Conservation (phyloP, 2,888 invertebrate species). For the Diplolepis rosae region DNA sequence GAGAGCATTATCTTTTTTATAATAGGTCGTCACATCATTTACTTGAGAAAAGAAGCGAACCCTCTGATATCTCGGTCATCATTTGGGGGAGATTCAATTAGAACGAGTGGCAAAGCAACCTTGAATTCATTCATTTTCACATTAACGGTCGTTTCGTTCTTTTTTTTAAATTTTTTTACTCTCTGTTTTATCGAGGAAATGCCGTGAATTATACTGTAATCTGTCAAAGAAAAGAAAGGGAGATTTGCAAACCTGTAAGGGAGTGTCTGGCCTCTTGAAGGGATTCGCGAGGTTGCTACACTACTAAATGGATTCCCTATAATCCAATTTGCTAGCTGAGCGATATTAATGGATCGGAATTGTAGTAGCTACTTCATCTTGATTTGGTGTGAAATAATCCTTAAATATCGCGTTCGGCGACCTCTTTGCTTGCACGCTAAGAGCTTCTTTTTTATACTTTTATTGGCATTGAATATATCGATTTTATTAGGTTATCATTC, state of each 20-base stretch:
- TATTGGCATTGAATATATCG: constrained; percentile 5
- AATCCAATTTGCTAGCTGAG: constrained; percentile 63
- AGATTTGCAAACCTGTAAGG: constrained; percentile 41
- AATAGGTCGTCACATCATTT: background rate
- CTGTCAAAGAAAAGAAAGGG: constrained; percentile 53
- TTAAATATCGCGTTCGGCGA: constrained; percentile 57
- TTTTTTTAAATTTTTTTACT: constrained; percentile 1
- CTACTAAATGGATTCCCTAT: constrained; percentile 61
- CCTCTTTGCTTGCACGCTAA: background rate
- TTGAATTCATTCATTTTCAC: constrained; percentile 39
- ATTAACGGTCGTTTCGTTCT: constrained; percentile 26
- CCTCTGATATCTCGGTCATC: background rate
- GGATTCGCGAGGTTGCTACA: constrained; percentile 48
- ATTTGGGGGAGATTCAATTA: constrained; percentile 41
- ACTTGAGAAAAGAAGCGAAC: background rate
- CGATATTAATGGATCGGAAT: constrained; percentile 64
- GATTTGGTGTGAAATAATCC: constrained; percentile 58
- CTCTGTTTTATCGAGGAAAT: constrained; percentile 12
- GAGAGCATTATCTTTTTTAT: background rate
- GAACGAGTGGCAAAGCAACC: constrained; percentile 30
- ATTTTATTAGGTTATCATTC: too few relatives aligned
- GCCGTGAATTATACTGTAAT: constrained; percentile 53
- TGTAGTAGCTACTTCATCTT: constrained; percentile 44
- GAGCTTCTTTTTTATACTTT: background rate
- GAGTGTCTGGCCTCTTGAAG: constrained; percentile 44